These are phyloP conservation scores for Teleogryllus occipitalis DNA, from an alignment of 1,140 invertebrate species.

Conservation along the genomic window DNA sequence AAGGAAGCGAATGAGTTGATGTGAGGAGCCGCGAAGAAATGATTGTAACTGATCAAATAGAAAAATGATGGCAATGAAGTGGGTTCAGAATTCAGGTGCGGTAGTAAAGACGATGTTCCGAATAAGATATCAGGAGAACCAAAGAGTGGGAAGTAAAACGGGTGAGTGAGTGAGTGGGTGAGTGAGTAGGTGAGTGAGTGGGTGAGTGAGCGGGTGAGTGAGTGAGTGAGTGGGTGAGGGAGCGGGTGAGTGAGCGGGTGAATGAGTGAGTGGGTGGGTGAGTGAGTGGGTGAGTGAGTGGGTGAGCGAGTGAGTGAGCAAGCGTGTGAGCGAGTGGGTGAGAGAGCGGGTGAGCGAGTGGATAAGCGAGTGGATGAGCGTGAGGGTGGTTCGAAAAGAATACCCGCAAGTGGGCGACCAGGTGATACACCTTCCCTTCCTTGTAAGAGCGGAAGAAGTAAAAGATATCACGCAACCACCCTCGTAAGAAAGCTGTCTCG, in stretches of 20 bases:
- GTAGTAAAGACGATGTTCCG: too few species aligned
- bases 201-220: neutral
- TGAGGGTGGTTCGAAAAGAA: too few species aligned
- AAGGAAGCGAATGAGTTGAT: too few species aligned
- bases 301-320: neutral
- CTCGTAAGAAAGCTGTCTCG: too few species aligned
- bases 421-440: too few species aligned
- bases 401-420: too few species aligned
- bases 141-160: neutral
- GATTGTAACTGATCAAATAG: too few species aligned
- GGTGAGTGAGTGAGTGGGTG: neutral
- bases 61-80: too few species aligned
- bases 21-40: too few species aligned
- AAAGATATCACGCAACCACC: too few species aligned
- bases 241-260: neutral
- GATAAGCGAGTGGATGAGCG: neutral
- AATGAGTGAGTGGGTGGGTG: neutral
- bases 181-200: neutral
- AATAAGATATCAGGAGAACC: neutral
- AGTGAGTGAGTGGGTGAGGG: neutral
- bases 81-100: too few species aligned
- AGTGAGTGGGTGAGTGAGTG: neutral
- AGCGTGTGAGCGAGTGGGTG: neutral
- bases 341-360: neutral
- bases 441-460: too few species aligned